Evolutionary conservation across 2,113 vertebrate species (phyloP).

Genomic region (Ophiodon elongatus): DNA sequence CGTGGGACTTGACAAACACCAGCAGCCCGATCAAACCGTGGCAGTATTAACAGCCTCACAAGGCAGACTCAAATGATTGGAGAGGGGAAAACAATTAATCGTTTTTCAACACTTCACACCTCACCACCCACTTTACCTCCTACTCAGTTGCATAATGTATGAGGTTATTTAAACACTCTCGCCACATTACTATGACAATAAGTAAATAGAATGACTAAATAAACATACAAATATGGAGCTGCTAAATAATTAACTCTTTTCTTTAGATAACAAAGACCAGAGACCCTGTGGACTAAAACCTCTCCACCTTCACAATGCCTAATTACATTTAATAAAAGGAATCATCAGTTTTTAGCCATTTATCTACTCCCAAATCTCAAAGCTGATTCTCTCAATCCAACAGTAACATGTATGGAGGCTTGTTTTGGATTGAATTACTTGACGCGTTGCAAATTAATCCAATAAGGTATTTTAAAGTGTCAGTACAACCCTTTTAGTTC

Average conservation of each 20-base stretch:
- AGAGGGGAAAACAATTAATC: conserved; percentile 11
- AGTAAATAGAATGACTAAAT: conserved; percentile 20
- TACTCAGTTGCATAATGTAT: conserved; percentile 63
- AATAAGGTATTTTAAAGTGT: background rate
- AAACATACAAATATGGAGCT: background rate
- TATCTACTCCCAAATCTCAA: background rate
- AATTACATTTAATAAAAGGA: background rate
- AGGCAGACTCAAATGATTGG: conserved; percentile 2
- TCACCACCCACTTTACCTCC: conserved; percentile 64
- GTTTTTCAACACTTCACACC: conserved; percentile 45
- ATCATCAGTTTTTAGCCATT: background rate
- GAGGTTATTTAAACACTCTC: conserved; percentile 29
- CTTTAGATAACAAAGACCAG: background rate
- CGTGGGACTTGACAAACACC: conserved; percentile 46
- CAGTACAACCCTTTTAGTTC: background rate
- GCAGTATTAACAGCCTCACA: conserved; percentile 9
- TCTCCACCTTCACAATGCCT: background rate
- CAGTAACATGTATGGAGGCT: background rate
- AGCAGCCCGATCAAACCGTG: conserved; percentile 33
- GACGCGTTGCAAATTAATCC: background rate
- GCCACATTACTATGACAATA: conserved; percentile 14
- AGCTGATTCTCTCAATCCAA: background rate
- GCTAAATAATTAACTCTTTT: background rate
- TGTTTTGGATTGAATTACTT: conserved; percentile 9
- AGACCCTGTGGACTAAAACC: background rate